Evolutionary conservation across 2,797 vertebrate genomes (phyloP).

Genomic region (Falco biarmicus): DNA sequence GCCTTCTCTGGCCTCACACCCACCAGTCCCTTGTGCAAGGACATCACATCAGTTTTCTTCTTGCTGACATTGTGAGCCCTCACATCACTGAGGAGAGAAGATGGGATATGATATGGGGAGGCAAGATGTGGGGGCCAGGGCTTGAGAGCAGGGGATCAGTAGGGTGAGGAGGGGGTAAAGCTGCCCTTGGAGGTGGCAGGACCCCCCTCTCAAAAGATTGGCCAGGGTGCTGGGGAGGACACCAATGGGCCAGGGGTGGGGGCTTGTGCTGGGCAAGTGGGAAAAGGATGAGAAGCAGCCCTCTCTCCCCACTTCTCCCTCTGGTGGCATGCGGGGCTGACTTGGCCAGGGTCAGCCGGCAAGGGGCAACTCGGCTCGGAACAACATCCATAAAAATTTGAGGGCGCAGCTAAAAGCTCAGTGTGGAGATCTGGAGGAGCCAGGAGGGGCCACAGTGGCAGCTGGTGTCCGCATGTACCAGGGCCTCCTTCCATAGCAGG

Average conservation of each 20-base stretch:
- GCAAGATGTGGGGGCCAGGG: neutral
- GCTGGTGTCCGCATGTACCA: neutral
- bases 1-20: neutral
- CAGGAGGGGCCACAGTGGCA: neutral
- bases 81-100: neutral
- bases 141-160: neutral
- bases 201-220: neutral
- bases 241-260: neutral
- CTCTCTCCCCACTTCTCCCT: accelerated
- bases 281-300: neutral
- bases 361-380: neutral
- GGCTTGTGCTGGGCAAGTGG: neutral
- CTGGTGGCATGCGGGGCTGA: neutral
- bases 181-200: neutral
- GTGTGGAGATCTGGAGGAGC: neutral
- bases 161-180: neutral
- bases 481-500: neutral
- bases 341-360: neutral
- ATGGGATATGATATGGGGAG: neutral
- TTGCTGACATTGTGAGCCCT: neutral
- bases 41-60: neutral
- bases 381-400: neutral
- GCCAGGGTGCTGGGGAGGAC: accelerated
- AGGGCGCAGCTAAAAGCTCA: neutral
- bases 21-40: neutral